These are phyloP conservation scores for Ceratina calcarata DNA, from an alignment of 1,140 invertebrate species.

Conservation along the genomic window DNA sequence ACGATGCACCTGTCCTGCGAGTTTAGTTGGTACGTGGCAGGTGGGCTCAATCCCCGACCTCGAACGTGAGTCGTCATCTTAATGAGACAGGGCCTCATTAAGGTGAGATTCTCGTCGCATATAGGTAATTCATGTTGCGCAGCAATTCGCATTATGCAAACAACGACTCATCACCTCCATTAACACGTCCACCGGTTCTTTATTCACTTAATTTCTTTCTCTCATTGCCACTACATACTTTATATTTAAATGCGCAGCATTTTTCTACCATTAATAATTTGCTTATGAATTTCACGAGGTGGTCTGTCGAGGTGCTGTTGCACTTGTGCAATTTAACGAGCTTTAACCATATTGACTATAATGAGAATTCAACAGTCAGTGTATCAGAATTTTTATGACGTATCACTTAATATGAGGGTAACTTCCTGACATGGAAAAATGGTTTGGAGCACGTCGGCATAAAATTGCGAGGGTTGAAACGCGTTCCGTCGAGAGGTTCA, in stretches of 20 bases:
- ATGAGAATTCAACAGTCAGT: too few species aligned
- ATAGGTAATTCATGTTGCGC: constrained; percentile 1
- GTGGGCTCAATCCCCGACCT: not conserved
- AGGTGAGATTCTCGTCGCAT: constrained; percentile 2
- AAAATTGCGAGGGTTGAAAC: not conserved
- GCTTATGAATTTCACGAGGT: not conserved
- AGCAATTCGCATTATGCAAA: constrained; percentile 12
- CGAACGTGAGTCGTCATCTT: not conserved
- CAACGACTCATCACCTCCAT: not conserved
- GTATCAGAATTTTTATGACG: too few species aligned
- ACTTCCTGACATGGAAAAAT: too few species aligned
- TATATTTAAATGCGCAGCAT: too few species aligned
- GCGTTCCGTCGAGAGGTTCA: not conserved
- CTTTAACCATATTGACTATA: too few species aligned
- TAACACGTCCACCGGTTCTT: not conserved
- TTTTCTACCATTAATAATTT: too few species aligned
- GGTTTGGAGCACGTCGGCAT: not conserved
- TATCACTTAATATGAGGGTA: too few species aligned
- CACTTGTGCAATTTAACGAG: too few species aligned
- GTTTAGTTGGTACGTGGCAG: not conserved
- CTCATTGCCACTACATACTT: not conserved
- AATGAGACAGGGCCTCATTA: constrained; percentile 14
- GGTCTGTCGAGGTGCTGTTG: too few species aligned
- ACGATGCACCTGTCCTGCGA: not conserved
- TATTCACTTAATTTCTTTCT: not conserved